Conservation (phyloP, 2,797 vertebrate genomes). For the Malurus splendens region DNA sequence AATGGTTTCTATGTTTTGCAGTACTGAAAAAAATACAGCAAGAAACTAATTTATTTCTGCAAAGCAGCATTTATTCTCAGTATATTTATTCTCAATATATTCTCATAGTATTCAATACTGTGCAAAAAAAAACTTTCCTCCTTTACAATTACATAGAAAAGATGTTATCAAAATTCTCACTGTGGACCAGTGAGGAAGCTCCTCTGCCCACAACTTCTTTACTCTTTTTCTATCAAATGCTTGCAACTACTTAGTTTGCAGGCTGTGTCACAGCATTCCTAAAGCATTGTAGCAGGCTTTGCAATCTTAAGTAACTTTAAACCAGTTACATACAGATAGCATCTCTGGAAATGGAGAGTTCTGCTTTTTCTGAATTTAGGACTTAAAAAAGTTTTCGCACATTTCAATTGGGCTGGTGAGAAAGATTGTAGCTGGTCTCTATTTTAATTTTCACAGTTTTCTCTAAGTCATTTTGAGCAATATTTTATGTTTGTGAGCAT, state of each 20-base stretch:
- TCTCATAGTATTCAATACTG: not conserved
- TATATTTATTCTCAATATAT: no score
- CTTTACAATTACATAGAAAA: not conserved
- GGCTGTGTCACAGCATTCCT: not conserved
- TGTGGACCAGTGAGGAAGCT: not conserved
- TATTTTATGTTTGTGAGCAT: not conserved
- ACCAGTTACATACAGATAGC: not conserved
- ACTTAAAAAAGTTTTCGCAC: not conserved
- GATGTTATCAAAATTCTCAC: not conserved
- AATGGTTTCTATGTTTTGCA: not conserved
- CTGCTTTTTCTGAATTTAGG: not conserved
- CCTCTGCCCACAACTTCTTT: not conserved
- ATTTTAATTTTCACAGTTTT: not conserved
- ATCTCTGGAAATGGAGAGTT: not conserved
- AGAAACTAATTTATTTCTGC: not conserved
- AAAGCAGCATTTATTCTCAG: not conserved
- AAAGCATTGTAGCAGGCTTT: not conserved
- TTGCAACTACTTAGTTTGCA: not conserved
- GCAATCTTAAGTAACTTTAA: not conserved
- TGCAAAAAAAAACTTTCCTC: not conserved
- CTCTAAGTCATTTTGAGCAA: not conserved
- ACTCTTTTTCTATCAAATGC: not conserved
- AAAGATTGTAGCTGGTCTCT: not conserved
- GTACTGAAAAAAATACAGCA: not conserved
- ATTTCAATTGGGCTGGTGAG: not conserved